A percentile compares a stretch with the other conserved stretches of the same genome.
phyloP scores from a whole-genome alignment of 2,888 invertebrate species.

The Ornithoptera alexandrae region DNA sequence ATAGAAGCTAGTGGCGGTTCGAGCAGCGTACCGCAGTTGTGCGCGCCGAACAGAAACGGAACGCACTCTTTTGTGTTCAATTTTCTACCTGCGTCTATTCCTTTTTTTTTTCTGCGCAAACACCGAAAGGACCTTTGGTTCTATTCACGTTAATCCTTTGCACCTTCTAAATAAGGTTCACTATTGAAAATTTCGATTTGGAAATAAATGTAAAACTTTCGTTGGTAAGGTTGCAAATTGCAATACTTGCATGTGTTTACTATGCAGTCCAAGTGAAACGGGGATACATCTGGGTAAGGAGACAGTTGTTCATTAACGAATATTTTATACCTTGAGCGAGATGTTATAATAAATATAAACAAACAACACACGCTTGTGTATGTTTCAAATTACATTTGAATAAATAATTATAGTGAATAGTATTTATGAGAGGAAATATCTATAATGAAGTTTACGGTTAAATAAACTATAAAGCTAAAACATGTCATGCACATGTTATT shows the following conservation, averaged over 20 bases:
- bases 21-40: slow-evolving; percentile 23
- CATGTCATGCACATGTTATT: no score
- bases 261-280: slow-evolving; percentile 21
- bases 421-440: no score
- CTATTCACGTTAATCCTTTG: slow-evolving; percentile 36
- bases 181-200: slow-evolving; percentile 31
- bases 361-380: no score
- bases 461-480: no score
- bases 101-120: slow-evolving; percentile 58
- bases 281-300: slow-evolving; percentile 21
- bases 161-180: slow-evolving; percentile 36
- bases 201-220: slow-evolving; percentile 9
- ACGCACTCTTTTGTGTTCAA: slow-evolving; percentile 68
- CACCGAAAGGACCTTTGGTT: slow-evolving; percentile 43
- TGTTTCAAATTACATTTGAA: no score
- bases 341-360: no score
- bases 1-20: slow-evolving; percentile 33
- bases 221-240: slow-evolving; percentile 21
- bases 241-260: slow-evolving; percentile 25
- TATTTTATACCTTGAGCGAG: background rate
- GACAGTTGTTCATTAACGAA: slow-evolving; percentile 25
- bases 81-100: slow-evolving; percentile 72
- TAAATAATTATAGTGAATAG: no score
- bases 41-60: slow-evolving; percentile 43
- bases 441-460: no score